Base-by-base conservation (phyloP, 1,140 invertebrate genomes). In the Drosophila nigromelanica region DNA sequence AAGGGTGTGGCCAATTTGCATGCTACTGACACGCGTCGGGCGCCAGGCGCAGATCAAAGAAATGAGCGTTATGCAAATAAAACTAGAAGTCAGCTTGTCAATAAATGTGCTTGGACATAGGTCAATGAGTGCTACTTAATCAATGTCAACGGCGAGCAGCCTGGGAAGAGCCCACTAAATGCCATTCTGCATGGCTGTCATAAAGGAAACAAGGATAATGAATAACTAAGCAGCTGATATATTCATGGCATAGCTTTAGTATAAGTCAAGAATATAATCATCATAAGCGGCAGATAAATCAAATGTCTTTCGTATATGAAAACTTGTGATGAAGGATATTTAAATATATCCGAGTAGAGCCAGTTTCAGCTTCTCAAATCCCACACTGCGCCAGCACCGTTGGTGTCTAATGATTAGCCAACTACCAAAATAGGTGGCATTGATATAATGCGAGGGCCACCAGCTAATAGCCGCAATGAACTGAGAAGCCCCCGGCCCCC, bases 111-210 rank as follows among this genome's bases (percentile, higher is more conserved):
- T 87, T 87, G 83, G 82, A 87, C 83, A 87, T 45, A 87, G 82
- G 82, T 87, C 82, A 87, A 87, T 80, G 83, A 78, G 43, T 63
- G 73, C 67, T 62, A 82, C 78, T 86, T 86, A 87, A 80, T 78
- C 75, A 82, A 76, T 70, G 72, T 70, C 72, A 63, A 14, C 14
- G 15, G 8, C 40, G 7, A 8, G 6, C 12, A 43, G 61, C 62
- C 60, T 72, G 61, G 43, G 69, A 72, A 72, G n/a, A 56, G 37
- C 52, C 47, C 4, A 24, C 33, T 61, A 45, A 56, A 48, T 50
- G 43, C 27, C 33, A 48, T 40, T 59, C 18, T 42, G 6, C 45
- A 67, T 37, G 45, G 21, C 35, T 59, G 54, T 67, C 63, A 59
- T 18, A 50, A 50, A 12, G 39, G 4, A n/a, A 30, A 15, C 14